Conservation (phyloP, 2,797 vertebrate genomes). For the Dendrocincla fuliginosa region DNA sequence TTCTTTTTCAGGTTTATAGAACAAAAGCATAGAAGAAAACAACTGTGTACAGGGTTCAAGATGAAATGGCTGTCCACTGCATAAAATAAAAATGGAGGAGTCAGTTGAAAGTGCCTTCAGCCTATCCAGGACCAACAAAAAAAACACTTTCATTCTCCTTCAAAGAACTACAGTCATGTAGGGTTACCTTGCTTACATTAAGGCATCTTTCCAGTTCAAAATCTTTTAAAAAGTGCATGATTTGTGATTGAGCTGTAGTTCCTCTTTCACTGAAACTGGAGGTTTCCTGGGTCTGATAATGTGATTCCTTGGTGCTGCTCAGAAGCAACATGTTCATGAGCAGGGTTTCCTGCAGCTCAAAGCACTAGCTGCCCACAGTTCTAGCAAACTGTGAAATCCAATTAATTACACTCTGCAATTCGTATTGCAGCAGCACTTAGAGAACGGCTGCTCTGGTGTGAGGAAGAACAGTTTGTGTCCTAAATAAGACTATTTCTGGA, state of each 20-base stretch:
- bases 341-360: constrained; percentile 23
- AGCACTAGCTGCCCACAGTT: background rate
- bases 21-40: background rate
- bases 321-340: background rate
- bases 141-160: background rate
- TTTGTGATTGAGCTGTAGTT: background rate
- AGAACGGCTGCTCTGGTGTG: background rate
- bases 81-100: background rate
- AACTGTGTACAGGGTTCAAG: background rate
- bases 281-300: background rate
- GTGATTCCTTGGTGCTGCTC: background rate
- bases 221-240: background rate
- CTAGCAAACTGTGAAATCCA: constrained; percentile 38
- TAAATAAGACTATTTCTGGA: constrained; percentile 29
- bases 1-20: background rate
- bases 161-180: fast-evolving
- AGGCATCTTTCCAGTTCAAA: background rate
- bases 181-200: background rate
- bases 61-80: background rate
- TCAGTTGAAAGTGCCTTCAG: background rate
- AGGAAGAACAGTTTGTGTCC: constrained; percentile 4
- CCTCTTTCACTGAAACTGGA: background rate
- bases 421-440: background rate
- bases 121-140: background rate
- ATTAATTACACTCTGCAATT: constrained; percentile 51